Evolutionary conservation across 2,113 vertebrate species (phyloP), one percentile per base, ranked within the genome.

Genomic region (Caracal caracal): DNA sequence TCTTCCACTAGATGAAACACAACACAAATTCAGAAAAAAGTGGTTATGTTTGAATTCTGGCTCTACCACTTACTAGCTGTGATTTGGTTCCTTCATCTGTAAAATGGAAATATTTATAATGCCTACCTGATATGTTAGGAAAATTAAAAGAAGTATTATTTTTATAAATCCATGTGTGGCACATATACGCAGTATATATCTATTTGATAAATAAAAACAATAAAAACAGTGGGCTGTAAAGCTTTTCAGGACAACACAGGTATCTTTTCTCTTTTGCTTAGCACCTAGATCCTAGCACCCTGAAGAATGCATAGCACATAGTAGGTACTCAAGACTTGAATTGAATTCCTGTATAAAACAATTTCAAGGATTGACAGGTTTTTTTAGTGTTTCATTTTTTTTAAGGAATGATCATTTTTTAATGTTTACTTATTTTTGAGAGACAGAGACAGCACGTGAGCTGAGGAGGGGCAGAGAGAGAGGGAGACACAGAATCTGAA

Each of bases 41-140:
- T 63, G 1, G 7, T 94, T 86, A 43, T 33, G n/a, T 70, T 81
- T 94, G 49, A 37, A 28, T n/a, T 1, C 17, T 43, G 61, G 22
- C 6, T 87, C 28, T 30, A 20, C 24, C 8, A n/a, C 5, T n/a
- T 53, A 53, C 24, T 92, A 76, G 28, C 49, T 90, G 5, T 75
- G 30, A 79, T 43, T 87, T 35, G 49, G 3, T 26, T 68, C 5
- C 22, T 35, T 87, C 28, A 82, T 40, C 11, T 95, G 10, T 56
- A 93, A 76, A 91, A 70, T 88, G 40, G 40, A 47, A 80, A 92
- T 61, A 33, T 84, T 93, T 84, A n/a, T 78, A 43, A 47, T n/a
- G 66, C 20, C 15, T 80, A 80, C 20, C 10, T n/a, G 30, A 85
- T 75, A 68, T 76, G 16, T 93, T 75, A 49, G 70, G 7, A 92